phyloP scores from a whole-genome alignment of 2,888 invertebrate genomes.

The Tubulanus polymorphus region DNA sequence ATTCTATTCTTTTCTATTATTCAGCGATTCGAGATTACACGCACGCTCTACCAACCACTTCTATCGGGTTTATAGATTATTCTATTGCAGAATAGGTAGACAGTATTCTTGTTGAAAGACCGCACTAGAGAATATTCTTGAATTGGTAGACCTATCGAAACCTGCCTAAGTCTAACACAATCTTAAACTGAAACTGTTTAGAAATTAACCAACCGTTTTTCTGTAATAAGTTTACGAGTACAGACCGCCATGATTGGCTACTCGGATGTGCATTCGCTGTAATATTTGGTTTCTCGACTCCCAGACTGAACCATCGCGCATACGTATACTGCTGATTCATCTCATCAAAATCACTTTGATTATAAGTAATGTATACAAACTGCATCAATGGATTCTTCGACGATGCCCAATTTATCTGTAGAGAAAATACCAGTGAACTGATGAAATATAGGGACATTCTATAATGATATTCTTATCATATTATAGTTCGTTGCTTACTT shows the following conservation, averaged over 20 bases:
- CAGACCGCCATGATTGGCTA: constrained; percentile 30
- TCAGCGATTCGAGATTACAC: too few relatives aligned
- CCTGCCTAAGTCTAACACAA: too few relatives aligned
- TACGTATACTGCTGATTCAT: constrained; percentile 35
- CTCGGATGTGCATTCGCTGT: constrained; percentile 35
- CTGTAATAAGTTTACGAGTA: constrained; percentile 21
- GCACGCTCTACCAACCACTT: too few relatives aligned
- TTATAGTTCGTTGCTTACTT: too few relatives aligned
- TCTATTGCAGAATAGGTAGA: too few relatives aligned
- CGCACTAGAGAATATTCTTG: too few relatives aligned
- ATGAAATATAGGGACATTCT: constrained; percentile 7
- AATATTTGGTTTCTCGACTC: constrained; percentile 38
- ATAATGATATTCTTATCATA: neutral
- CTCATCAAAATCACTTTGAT: constrained; percentile 35
- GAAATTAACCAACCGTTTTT: constrained; percentile 22
- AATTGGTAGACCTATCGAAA: too few relatives aligned
- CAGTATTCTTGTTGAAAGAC: too few relatives aligned
- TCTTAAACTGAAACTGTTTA: too few relatives aligned
- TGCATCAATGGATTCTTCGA: constrained; percentile 22
- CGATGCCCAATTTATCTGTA: constrained; percentile 27
- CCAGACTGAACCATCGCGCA: constrained; percentile 22
- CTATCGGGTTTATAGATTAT: too few relatives aligned
- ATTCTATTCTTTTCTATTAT: too few relatives aligned
- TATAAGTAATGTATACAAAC: constrained; percentile 37
- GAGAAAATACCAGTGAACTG: neutral